Evolutionary conservation across 2,888 invertebrate species (phyloP), one percentile per base, ranked within the genome.

Genomic region (Lasioglossum vierecki): DNA sequence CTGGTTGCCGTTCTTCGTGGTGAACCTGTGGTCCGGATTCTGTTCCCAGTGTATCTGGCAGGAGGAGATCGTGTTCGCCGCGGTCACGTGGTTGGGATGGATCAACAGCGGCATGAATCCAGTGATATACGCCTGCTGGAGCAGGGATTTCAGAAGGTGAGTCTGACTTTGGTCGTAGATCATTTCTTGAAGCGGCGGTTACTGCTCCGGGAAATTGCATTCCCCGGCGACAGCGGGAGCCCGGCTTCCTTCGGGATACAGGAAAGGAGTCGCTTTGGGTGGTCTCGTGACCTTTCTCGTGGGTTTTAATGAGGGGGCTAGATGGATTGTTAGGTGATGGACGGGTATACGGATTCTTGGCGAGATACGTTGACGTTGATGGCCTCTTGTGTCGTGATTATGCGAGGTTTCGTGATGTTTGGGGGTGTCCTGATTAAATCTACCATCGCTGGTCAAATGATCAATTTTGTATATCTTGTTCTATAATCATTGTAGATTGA

Each of bases 81-180:
- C 98, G 83, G 98, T 98, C 84, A 98, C 98, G 89, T 99, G 99
- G 99, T 96, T 98, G 68, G 99, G 99, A 78, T 99, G 98, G 98
- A 98, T 98, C 95, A 99, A 99, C 95, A 98, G 98, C 73, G 98
- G 98, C 86, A 99, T 99, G 98, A 99, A 99, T 96, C 99, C 99
- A 0, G 98, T 99, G 90, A 99, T 99, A 94, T 99, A 99, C 95
- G 99, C 99, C n/a, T 98, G 99, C 94, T 99, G 99, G 98, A 99
- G 99, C 96, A 96, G 98, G 93, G 99, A 99, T 95, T 99, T 99
- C 95, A 96, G 98, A 95, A 97, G 98, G 98, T 98, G 94, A 96
- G 96, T 94, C 6, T 22, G 53, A n/a, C 53, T n/a, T 30, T 6
- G 2, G 4, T 39, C 46, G 30, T 71, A 13, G 9, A 68, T 68